Evolutionary conservation across 2,113 vertebrate species (phyloP), one percentile per base, ranked within the genome.

Genomic region (Paramormyrops kingsleyae): DNA sequence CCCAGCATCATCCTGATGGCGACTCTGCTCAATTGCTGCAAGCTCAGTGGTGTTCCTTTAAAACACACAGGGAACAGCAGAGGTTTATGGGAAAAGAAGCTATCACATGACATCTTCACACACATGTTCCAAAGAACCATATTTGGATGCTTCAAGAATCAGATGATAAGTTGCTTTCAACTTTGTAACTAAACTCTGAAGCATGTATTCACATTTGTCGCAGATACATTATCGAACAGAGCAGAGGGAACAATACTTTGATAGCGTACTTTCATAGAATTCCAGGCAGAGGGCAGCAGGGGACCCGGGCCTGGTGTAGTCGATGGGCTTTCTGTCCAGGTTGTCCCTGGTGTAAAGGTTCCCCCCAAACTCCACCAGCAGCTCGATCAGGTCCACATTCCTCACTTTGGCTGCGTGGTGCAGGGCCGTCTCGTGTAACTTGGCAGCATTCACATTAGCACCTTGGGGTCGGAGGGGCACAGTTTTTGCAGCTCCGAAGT

Each of bases 381-480:
- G 95, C 91, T 98, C 96, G 3, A 98, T 97, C 92, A 99, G 94
- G 35, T 96, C 96, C 0, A 93, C 94, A 0, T 96, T 97, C 49
- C 95, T 96, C 53, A 95, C 95, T 92, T 98, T 98, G 27, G 98
- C 98, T 0, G 98, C 98, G 0, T 98, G 97, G 89, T 99, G 98
- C 1, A 99, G 97, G 0, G 98, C 97, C 0, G 97, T 99, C 96
- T 99, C 98, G 0, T 99, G 98, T 15, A 99, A 96, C 90, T 98
- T 98, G 5, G 97, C 97, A 0, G 97, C 97, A 0, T 99, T 99
- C 91, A 99, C 98, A 0, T 99, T 99, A 84, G 98, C 98, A 47
- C 98, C 98, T 99, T 90, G 39, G 9, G 15, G 89, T 24, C 88
- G 80, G 89, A 13, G 66, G 5, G 88, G 89, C 19, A 83, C 50